A percentile compares a stretch with the other conserved stretches of the same genome.
phyloP scores from a whole-genome alignment of 2,113 vertebrate genomes.

The Oxyura jamaicensis region DNA sequence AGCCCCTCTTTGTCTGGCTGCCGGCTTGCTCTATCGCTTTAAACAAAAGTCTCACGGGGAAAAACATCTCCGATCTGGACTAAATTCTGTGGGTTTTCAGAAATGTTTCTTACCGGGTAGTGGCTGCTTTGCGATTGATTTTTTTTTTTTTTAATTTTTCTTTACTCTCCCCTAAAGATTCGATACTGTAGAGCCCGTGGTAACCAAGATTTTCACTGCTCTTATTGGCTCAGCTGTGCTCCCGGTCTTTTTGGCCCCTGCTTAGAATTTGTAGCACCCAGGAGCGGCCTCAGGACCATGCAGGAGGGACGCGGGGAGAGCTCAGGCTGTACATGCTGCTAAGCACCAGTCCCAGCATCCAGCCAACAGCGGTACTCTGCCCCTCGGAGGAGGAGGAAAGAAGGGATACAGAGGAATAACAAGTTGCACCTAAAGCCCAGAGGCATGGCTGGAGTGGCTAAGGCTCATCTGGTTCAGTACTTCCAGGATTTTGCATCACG shows the following conservation, averaged over 20 bases:
- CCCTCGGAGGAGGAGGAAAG: not conserved
- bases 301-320: not conserved
- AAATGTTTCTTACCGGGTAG: not conserved
- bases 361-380: not conserved
- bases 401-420: not conserved
- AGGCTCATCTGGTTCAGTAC: not conserved
- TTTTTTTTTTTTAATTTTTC: not conserved
- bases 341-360: not conserved
- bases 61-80: not conserved
- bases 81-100: not conserved
- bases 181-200: not conserved
- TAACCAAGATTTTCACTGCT: not conserved
- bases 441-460: not conserved
- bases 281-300: not conserved
- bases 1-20: not conserved
- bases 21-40: not conserved
- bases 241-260: not conserved
- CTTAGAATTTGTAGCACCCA: slow-evolving; percentile 11
- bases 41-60: not conserved
- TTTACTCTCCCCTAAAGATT: not conserved
- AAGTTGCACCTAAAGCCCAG: not conserved
- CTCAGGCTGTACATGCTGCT: not conserved
- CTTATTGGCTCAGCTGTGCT: not conserved
- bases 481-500: not conserved
- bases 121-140: not conserved